phyloP scores from a whole-genome alignment of 2,113 vertebrate species.

The Neotoma lepida region DNA sequence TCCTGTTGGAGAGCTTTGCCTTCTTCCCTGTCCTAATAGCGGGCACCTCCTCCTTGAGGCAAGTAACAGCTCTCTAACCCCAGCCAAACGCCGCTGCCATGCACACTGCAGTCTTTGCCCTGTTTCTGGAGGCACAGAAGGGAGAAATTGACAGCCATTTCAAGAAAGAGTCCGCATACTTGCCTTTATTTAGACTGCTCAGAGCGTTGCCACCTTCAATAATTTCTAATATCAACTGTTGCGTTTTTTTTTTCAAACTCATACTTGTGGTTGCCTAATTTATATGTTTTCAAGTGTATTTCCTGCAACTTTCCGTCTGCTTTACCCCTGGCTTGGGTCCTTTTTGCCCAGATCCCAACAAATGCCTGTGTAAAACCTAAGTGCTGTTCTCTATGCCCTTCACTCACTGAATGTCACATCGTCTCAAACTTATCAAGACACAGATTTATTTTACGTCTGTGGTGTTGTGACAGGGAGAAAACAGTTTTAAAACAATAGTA shows the following conservation, averaged over 20 bases:
- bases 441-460: slow-evolving; percentile 56
- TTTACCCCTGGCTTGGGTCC: slow-evolving; percentile 22
- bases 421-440: slow-evolving; percentile 52
- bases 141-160: slow-evolving; percentile 70
- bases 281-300: slow-evolving; percentile 36
- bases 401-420: background rate
- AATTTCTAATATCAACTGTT: slow-evolving; percentile 53
- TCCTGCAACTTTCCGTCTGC: slow-evolving; percentile 45
- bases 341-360: slow-evolving; percentile 7
- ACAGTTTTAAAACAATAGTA: slow-evolving; percentile 32
- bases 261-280: background rate
- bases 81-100: slow-evolving; percentile 66
- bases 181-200: slow-evolving; percentile 68
- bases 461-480: slow-evolving; percentile 29
- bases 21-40: slow-evolving; percentile 48
- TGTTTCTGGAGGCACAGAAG: slow-evolving; percentile 53
- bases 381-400: background rate
- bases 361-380: slow-evolving; percentile 15
- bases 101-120: slow-evolving; percentile 60
- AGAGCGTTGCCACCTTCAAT: slow-evolving; percentile 64
- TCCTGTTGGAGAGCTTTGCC: slow-evolving; percentile 35
- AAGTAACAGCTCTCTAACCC: slow-evolving; percentile 68
- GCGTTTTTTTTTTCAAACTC: background rate
- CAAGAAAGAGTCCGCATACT: slow-evolving; percentile 59
- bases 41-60: slow-evolving; percentile 61